These are phyloP conservation scores for Phrynocephalus forsythii DNA, from an alignment of 2,797 vertebrate species.

Conservation along the genomic window DNA sequence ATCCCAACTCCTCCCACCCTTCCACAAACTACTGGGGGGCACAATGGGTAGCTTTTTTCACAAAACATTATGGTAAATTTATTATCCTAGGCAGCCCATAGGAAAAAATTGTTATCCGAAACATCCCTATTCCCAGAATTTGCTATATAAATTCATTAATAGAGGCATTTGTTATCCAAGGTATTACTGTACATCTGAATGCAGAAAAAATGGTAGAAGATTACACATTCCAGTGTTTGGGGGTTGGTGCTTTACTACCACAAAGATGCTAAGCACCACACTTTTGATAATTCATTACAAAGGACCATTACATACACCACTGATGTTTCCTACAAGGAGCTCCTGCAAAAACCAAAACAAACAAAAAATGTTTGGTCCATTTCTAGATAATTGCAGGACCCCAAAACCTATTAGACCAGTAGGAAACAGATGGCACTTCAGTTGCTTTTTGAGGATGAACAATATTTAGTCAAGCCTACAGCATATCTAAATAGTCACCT, in stretches of 20 bases:
- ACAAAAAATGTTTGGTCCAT: background rate
- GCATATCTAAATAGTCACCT: background rate
- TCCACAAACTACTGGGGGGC: too few species aligned
- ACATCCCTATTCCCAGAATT: too few species aligned
- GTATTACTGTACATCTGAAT: too few species aligned
- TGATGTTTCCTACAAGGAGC: too few species aligned
- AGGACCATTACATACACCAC: background rate
- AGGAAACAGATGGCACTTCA: constrained; percentile 9
- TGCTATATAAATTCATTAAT: too few species aligned
- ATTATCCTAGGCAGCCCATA: too few species aligned
- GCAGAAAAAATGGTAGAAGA: background rate
- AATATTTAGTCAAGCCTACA: constrained; percentile 15
- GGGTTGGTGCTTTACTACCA: background rate
- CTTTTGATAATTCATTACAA: background rate
- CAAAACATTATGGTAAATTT: too few species aligned
- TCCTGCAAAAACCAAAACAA: background rate
- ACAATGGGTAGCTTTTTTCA: too few species aligned
- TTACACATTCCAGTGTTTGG: background rate
- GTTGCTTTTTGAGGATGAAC: background rate
- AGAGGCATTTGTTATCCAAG: too few species aligned
- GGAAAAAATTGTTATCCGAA: too few species aligned
- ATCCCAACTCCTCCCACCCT: too few species aligned
- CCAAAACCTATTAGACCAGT: background rate
- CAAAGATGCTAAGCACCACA: background rate
- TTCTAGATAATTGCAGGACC: background rate